phyloP scores from a whole-genome alignment of 1,140 invertebrate species.

The Apis laboriosa region DNA sequence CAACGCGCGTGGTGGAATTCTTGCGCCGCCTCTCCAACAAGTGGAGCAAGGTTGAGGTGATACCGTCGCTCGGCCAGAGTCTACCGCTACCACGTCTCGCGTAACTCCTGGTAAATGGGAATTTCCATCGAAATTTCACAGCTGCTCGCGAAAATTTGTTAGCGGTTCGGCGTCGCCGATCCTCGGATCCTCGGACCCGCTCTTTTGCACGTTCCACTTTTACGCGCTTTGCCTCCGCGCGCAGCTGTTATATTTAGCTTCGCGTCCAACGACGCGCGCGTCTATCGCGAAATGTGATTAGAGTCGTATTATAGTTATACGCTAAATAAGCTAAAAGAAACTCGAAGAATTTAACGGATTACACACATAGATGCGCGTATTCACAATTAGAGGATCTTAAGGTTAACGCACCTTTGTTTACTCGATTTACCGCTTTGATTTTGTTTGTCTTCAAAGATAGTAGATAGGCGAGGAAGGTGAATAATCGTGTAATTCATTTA shows the following conservation, averaged over 20 bases:
- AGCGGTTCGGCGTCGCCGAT: not conserved
- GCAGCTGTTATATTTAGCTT: too few relatives aligned
- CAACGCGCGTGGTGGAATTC: constrained; percentile 28
- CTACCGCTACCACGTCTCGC: not conserved
- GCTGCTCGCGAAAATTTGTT: constrained; percentile 3
- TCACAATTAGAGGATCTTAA: not conserved
- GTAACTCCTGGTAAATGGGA: constrained; percentile 1
- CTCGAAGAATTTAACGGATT: not conserved
- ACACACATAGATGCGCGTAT: too few relatives aligned
- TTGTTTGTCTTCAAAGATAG: too few relatives aligned
- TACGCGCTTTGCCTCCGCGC: too few relatives aligned
- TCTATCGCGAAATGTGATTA: too few relatives aligned
- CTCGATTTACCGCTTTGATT: not conserved
- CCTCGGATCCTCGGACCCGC: too few relatives aligned
- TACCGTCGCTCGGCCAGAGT: constrained; percentile 40
- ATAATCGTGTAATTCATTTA: too few relatives aligned
- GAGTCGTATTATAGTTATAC: too few relatives aligned
- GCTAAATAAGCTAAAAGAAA: not conserved
- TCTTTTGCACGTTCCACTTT: too few relatives aligned
- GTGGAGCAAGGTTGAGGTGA: constrained; percentile 64
- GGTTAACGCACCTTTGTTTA: not conserved
- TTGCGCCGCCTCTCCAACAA: constrained; percentile 34
- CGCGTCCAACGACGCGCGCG: too few relatives aligned
- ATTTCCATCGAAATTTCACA: constrained; percentile 42
- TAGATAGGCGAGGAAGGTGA: too few relatives aligned